phyloP scores from a whole-genome alignment of 2,797 vertebrate species.

The Coregonus sp. region DNA sequence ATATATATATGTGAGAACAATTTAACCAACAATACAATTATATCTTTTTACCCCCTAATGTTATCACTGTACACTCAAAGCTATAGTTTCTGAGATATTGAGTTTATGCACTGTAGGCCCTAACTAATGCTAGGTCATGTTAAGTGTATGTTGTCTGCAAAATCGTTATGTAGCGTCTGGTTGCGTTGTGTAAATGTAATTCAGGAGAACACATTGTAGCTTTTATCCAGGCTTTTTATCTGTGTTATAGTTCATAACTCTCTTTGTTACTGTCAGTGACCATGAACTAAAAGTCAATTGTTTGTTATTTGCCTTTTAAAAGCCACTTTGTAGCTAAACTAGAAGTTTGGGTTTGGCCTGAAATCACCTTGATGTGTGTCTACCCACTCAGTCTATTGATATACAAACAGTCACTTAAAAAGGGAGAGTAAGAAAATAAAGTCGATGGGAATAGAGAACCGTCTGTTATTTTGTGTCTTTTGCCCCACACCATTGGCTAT shows the following conservation, averaged over 20 bases:
- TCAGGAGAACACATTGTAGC: not conserved
- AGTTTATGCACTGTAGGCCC: not conserved
- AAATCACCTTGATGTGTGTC: constrained; percentile 60
- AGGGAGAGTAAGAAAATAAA: constrained; percentile 43
- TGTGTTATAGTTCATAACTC: constrained; percentile 5
- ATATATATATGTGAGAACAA: constrained; percentile 2
- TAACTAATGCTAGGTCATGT: not conserved
- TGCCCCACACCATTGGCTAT: constrained; percentile 85
- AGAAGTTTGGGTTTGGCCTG: constrained; percentile 37
- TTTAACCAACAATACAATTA: not conserved
- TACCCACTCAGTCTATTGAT: constrained; percentile 63
- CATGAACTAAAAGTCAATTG: constrained; percentile 11
- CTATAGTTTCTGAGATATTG: not conserved
- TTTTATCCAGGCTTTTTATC: not conserved
- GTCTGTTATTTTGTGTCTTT: constrained; percentile 81
- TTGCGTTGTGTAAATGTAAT: not conserved
- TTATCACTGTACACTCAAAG: not conserved
- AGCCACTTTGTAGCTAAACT: constrained; percentile 10
- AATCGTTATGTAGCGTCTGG: not conserved
- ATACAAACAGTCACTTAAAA: constrained; percentile 54
- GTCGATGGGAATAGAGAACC: constrained; percentile 56
- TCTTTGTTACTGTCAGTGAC: not conserved
- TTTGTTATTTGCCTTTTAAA: constrained; percentile 45
- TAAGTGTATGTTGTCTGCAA: not conserved
- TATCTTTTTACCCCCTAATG: not conserved